Evolutionary conservation across 2,888 invertebrate genomes (phyloP), one percentile per base, ranked within the genome.

Genomic region (Melangyna quadrimaculata): DNA sequence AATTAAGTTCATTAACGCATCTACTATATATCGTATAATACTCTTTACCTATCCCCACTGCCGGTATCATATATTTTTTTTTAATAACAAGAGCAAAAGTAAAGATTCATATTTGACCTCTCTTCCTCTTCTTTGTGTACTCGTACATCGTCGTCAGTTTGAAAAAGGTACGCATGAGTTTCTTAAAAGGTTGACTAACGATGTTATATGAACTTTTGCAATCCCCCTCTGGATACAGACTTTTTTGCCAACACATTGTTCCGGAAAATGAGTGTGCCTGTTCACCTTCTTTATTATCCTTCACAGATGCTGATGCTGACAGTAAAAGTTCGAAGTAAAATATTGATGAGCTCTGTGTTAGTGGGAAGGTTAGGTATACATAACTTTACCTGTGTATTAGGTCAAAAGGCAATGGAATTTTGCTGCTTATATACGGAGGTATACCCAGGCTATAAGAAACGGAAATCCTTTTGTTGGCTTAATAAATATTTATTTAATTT

Each of bases 181-280:
- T 73, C 61, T 53, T 63, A 63, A 73, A 73, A 73, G 73, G 73
- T 27, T 73, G 73, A 29, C 37, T 73, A 73, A 73, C 40, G 63
- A 73, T 51, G 37, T 73, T 73, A 73, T 73, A 73, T 7, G 37
- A 61, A 63, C 59, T 73, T 63, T 48, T 51, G 37, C 29, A 51
- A 67, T 51, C 8, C 35, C 32, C 45, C 17, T 17, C 14, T 24
- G 48, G 32, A 14, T 27, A 51, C 6, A 10, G 0, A 40, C 35
- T 59, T 1, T 12, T 43, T 40, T 24, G 9, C 6, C 1, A 40
- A 27, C 27, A 63, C 5, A 63, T 63, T 43, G 43, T 63, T 37
- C 35, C 59, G 22, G 59, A 35, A 59, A 59, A 37, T 59, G 22
- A n/a, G 27, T 43, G 27, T 63, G 27, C 19, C 17, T 43, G 27